Evolutionary conservation across 2,797 vertebrate species (phyloP), one percentile per base, ranked within the genome.

Genomic region (Anniella stebbinsi): DNA sequence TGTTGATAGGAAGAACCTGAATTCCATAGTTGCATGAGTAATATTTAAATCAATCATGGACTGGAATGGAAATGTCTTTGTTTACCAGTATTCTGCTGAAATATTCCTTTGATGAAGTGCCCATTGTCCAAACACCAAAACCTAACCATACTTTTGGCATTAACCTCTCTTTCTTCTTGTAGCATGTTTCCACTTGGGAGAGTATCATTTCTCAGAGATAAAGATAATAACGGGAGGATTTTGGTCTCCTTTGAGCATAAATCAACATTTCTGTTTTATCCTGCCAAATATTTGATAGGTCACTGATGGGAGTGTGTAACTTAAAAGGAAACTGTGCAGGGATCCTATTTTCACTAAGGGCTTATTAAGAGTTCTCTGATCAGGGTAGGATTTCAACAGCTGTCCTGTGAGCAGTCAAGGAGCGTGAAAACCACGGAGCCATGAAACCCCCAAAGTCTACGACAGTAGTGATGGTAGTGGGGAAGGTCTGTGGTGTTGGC

Each of bases 391-490:
- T 85, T 78, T 67, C 1, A 85, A 25, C 38, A 91, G 83, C 87
- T 45, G 41, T 75, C 18, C 85, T n/a, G 88, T 0, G 33, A 90
- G 63, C 76, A 91, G 67, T 25, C 84, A 93, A 23, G 13, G 33
- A 81, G 85, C 60, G 72, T 87, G 67, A 72, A 93, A 94, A 80
- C 36, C 36, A 85, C 10, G 69, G 70, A 90, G 92, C 94, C 92
- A 91, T n/a, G 92, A 91, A 93, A 91, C 93, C 67, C 12, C 72
- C 88, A 12, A 11, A 57, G 80, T 21, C 6, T 91, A 70, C 5
- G 91, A 83, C 21, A 7, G 57, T 60, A 28, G 21, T 10, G 9
- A 6, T 30, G 33, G 70, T 17, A 5, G 13, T 33, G 69, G 70
- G 70, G n/a, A 5, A 18, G 3, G n/a, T 36, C 11, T 33, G 70